phyloP scores from a whole-genome alignment of 2,888 invertebrate species.

The Acanthosepion pharaonis region DNA sequence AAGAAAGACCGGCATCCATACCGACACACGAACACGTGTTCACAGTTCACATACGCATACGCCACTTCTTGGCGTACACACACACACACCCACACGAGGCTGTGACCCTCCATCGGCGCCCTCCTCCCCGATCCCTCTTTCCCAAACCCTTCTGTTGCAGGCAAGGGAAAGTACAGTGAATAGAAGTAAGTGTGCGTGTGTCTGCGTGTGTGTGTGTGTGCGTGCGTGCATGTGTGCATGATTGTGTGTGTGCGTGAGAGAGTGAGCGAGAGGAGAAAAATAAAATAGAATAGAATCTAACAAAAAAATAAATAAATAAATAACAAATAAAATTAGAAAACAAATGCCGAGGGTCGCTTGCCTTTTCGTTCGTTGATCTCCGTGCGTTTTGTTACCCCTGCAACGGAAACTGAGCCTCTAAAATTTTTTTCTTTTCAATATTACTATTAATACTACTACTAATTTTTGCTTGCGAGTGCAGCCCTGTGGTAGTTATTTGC shows the following conservation, averaged over 20 bases:
- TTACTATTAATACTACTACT: constrained; percentile 1
- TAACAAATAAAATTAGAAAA: background rate
- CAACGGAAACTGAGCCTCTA: background rate
- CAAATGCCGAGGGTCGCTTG: background rate
- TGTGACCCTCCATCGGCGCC: background rate
- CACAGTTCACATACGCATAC: background rate
- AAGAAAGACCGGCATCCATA: background rate
- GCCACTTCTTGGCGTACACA: background rate
- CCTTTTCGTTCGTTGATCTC: no score
- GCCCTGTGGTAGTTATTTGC: background rate
- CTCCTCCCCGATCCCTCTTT: background rate
- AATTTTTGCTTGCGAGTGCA: background rate
- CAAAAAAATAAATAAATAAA: background rate
- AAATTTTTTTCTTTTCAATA: background rate
- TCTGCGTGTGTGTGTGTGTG: constrained; percentile 33
- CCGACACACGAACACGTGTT: background rate
- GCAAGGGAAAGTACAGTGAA: background rate
- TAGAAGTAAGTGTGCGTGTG: background rate
- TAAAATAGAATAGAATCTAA: background rate
- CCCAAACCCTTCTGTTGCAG: background rate
- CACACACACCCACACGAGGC: background rate
- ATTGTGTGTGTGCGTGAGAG: background rate
- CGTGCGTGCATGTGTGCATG: background rate
- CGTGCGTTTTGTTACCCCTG: background rate
- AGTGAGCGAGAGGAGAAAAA: background rate